phyloP scores from a whole-genome alignment of 1,140 invertebrate species.

The Trialeurodes vaporariorum region DNA sequence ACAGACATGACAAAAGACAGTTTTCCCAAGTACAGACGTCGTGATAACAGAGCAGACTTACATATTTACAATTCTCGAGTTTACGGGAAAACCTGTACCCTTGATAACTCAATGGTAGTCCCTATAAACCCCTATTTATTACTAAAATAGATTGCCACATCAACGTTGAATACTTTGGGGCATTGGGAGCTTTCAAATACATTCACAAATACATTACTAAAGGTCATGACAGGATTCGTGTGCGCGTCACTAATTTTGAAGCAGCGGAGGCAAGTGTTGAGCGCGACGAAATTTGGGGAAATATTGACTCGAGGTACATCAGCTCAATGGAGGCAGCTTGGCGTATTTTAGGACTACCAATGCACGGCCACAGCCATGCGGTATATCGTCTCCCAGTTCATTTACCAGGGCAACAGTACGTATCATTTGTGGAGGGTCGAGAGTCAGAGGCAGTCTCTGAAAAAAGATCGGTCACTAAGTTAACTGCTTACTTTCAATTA shows the following conservation, averaged over 20 bases:
- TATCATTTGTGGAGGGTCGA: neutral
- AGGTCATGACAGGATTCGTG: slow-evolving; percentile 22
- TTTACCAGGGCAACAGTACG: slow-evolving; percentile 12
- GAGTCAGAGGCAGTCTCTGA: neutral
- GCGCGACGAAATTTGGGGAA: slow-evolving; percentile 10
- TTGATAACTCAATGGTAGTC: slow-evolving; percentile 33
- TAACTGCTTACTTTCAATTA: neutral
- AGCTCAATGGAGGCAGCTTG: slow-evolving; percentile 35
- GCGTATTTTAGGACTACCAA: slow-evolving; percentile 30
- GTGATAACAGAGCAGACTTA: slow-evolving; percentile 2
- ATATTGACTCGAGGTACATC: slow-evolving; percentile 33
- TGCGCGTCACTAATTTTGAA: neutral
- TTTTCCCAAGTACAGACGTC: slow-evolving; percentile 34
- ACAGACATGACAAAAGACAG: slow-evolving; percentile 31
- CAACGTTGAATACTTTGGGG: slow-evolving; percentile 32
- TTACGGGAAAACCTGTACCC: slow-evolving; percentile 12
- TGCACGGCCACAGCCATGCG: slow-evolving; percentile 30
- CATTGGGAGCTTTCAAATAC: slow-evolving; percentile 33
- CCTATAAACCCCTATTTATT: slow-evolving; percentile 30
- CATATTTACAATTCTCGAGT: neutral
- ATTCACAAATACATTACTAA: slow-evolving; percentile 37
- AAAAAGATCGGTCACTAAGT: neutral
- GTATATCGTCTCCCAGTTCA: slow-evolving; percentile 31
- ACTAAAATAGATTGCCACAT: slow-evolving; percentile 30
- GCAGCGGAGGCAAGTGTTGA: slow-evolving; percentile 9